Percentiles rank a stretch among this genome's conserved stretches.
Evolutionary conservation across 2,113 vertebrate species (phyloP).

Genomic region (Chloropsis cyanopogon): DNA sequence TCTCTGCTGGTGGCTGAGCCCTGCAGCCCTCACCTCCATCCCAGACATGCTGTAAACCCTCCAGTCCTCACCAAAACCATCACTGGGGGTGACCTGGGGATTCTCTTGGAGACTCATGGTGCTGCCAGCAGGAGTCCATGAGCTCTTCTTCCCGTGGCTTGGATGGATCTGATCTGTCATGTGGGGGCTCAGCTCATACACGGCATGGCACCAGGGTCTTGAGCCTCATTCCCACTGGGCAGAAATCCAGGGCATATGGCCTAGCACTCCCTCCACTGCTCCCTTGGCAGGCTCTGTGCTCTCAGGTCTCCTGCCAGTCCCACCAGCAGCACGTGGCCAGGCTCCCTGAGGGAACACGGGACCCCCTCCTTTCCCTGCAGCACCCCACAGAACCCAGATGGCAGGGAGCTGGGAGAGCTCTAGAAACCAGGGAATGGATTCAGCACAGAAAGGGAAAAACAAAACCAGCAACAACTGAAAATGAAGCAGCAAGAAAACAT

Average conservation of each 20-base stretch:
- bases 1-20: background rate
- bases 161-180: background rate
- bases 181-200: background rate
- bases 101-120: rapidly evolving
- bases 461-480: background rate
- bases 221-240: background rate
- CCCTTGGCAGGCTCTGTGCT: background rate
- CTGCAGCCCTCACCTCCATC: background rate
- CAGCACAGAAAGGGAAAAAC: background rate
- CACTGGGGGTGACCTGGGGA: rapidly evolving
- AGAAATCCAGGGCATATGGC: background rate
- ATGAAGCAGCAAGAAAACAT: conserved; percentile 1
- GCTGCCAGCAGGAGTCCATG: background rate
- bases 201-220: background rate
- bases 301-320: background rate
- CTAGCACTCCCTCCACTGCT: background rate
- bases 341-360: rapidly evolving
- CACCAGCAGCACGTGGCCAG: background rate
- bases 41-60: background rate
- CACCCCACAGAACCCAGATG: background rate
- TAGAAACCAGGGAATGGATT: background rate
- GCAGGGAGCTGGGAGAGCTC: background rate
- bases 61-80: background rate
- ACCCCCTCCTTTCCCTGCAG: background rate
- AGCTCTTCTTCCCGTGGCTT: background rate